A percentile compares a stretch with the other conserved stretches of the same genome.
Evolutionary conservation across 2,797 vertebrate genomes (phyloP).

Genomic region (Hephaestus fuliginosus): DNA sequence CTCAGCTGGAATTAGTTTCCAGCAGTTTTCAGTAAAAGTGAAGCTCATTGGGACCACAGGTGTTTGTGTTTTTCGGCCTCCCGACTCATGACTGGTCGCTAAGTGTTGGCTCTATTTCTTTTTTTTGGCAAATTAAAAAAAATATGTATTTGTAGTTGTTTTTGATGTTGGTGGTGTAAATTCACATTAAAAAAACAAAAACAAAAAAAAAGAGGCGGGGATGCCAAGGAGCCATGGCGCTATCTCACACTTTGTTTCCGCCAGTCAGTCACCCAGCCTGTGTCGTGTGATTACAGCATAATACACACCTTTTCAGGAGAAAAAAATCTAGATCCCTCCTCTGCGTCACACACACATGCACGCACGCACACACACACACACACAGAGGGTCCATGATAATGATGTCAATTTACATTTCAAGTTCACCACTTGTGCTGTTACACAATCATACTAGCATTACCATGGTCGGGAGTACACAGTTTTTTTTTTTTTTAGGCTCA

Average conservation of each 20-base stretch:
- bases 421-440: conserved; percentile 81
- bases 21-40: conserved; percentile 13
- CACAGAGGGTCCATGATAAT: conserved; percentile 25
- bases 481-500: conserved; percentile 64
- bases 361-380: conserved; percentile 14
- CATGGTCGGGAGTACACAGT: conserved; percentile 80
- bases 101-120: background rate
- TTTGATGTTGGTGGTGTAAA: too few relatives aligned
- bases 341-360: conserved; percentile 61
- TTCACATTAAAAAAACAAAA: too few relatives aligned
- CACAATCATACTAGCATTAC: conserved; percentile 84
- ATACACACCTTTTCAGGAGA: conserved; percentile 52
- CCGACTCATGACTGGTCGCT: conserved; percentile 57
- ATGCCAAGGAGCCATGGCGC: conserved; percentile 19
- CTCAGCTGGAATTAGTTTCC: conserved; percentile 36
- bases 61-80: conserved; percentile 66
- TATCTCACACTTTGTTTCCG: conserved; percentile 44
- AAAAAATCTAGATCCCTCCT: conserved; percentile 72
- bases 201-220: background rate
- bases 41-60: conserved; percentile 61
- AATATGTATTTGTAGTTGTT: too few relatives aligned
- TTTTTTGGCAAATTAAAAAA: too few relatives aligned
- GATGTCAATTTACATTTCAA: conserved; percentile 85
- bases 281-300: conserved; percentile 47
- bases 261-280: conserved; percentile 18